Percentiles rank a stretch among this genome's conserved stretches.
Conservation (phyloP, 2,888 invertebrate species). For the Conistra vaccinii region DNA sequence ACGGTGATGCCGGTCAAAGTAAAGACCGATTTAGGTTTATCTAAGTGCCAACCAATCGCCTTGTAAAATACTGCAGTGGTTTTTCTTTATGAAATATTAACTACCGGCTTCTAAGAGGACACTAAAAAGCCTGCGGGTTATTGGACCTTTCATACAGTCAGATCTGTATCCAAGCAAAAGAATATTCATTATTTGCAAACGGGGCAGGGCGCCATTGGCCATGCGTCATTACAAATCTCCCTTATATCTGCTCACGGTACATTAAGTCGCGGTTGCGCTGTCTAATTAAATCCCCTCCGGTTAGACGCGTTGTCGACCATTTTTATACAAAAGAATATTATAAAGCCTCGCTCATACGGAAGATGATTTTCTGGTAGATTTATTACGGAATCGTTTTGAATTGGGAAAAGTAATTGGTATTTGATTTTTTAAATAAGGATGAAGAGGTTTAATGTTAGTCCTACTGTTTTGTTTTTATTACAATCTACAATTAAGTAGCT, state of each 20-base stretch:
- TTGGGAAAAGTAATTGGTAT: not conserved
- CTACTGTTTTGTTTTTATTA: not conserved
- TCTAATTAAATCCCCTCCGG: constrained; percentile 86
- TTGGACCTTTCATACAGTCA: constrained; percentile 7
- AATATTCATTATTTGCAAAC: constrained; percentile 63
- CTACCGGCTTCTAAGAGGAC: not conserved
- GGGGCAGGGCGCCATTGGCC: constrained; percentile 47
- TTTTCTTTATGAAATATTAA: not conserved
- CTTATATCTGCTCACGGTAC: constrained; percentile 84
- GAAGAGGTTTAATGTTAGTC: not conserved
- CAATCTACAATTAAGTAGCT: no score
- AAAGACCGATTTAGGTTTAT: not conserved
- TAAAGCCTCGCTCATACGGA: constrained; percentile 64
- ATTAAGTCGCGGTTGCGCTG: constrained; percentile 81
- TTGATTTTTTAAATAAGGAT: not conserved
- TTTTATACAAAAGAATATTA: constrained; percentile 76
- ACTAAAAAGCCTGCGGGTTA: constrained; percentile 19
- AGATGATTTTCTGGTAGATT: constrained; percentile 50
- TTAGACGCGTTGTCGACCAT: constrained; percentile 74
- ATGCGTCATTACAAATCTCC: constrained; percentile 79
- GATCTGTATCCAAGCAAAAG: constrained; percentile 41
- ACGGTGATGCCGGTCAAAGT: not conserved
- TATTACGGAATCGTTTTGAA: constrained; percentile 1
- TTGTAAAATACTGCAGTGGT: not conserved
- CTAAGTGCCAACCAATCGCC: not conserved